Base-by-base conservation (phyloP, 2,797 vertebrate species). In the Echiichthys vipera region DNA sequence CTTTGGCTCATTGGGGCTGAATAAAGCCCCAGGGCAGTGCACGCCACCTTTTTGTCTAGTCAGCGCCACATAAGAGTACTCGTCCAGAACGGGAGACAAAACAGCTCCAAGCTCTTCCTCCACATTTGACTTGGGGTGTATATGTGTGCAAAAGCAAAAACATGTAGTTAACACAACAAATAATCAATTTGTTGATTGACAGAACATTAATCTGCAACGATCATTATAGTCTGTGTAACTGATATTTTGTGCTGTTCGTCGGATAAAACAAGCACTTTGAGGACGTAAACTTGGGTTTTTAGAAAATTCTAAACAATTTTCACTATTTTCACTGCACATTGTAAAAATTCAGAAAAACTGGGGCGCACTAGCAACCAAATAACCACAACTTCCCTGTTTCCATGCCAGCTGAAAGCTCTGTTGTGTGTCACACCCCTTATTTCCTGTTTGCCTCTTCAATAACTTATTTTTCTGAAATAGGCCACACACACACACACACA, bases 1-100 rank as follows among this genome's bases (percentile, higher is more conserved):
- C 69, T 72, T 32, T 86, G 68, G 81, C 78, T 85, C 77, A 50
- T 3, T 22, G 63, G 72, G 77, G 65, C 53, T 55, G 78, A 74
- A 83, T 39, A 22, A 80, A 63, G 75, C 74, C 77, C 46, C 47
- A 45, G 71, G 17, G 65, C 40, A 15, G 57, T 24, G 64, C 29
- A 58, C 58, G 46, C 24, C 65, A 7, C 40, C 54, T 46, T 72
- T 27, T 65, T n/a, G n/a, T n/a, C n/a, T n/a, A n/a, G 72, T 62
- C 72, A 13, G 61, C 20, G 68, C 46, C 40, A 61, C 30, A 45
- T 32, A 36, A 7, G 57, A 43, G 42, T 53, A 10, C 22, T 47
- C 20, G 32, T 74, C 72, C 39, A 20, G 25, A 69, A 64, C 47
- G 29, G 42, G 50, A 61, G 57, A 14, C 11, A 27, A 34, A 2